phyloP scores from a whole-genome alignment of 2,888 invertebrate species.

The Dolichopus griseipennis region DNA sequence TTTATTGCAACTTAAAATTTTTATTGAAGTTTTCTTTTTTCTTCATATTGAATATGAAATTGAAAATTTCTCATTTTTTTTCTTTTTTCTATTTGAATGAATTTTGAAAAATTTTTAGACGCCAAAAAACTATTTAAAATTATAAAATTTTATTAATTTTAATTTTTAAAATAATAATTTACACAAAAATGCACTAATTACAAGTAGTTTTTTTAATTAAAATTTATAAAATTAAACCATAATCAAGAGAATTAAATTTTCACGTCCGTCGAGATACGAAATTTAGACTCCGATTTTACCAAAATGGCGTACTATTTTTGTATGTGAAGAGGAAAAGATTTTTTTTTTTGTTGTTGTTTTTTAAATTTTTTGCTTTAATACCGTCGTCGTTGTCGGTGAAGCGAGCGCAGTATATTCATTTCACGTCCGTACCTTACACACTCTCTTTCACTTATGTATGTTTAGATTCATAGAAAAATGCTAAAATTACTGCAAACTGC shows the following conservation, averaged over 20 bases:
- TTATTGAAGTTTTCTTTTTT: not conserved
- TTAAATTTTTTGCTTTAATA: not conserved
- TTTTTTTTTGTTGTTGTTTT: not conserved
- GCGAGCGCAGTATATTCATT: constrained; percentile 6
- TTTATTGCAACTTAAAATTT: not conserved
- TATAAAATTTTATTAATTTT: not conserved
- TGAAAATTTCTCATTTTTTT: not conserved
- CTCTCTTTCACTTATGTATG: constrained; percentile 4
- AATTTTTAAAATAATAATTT: not conserved
- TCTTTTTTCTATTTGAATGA: not conserved
- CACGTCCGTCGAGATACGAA: constrained; percentile 19
- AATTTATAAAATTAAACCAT: constrained; percentile 16
- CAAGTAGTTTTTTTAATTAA: constrained; percentile 14
- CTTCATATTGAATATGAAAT: not conserved
- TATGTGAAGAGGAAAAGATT: not conserved
- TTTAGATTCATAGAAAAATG: not conserved
- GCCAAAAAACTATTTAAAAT: not conserved
- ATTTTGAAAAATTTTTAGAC: not conserved
- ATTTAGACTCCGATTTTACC: constrained; percentile 61
- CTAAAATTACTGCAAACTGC: not conserved
- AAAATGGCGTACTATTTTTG: constrained; percentile 73
- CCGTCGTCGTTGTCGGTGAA: constrained; percentile 1
- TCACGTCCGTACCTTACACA: constrained; percentile 4
- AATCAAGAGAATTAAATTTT: constrained; percentile 19
- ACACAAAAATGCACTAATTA: constrained; percentile 8